Base-by-base conservation (phyloP, 2,113 vertebrate genomes). In the Lycocorax pyrrhopterus region DNA sequence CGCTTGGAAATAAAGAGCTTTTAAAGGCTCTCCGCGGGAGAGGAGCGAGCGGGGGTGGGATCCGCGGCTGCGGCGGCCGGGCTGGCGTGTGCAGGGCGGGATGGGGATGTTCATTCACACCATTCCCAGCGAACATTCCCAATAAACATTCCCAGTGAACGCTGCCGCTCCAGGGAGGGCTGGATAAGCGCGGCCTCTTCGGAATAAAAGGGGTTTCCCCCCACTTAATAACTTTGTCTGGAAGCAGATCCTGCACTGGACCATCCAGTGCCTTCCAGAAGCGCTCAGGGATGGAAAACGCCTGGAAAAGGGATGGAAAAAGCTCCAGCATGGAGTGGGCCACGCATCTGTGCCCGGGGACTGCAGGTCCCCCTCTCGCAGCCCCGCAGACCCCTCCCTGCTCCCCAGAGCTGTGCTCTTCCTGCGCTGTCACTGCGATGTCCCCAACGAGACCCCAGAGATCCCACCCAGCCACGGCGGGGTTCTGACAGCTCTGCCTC, bases 1-100 rank as follows among this genome's bases (percentile, higher is more conserved):
- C 3, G 12, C 90, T 35, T 10, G 82, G 91, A 88, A 91, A 94
- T 67, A 46, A 90, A 91, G 89, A 86, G 94, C 35, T 91, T 85
- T 87, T 23, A 77, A 71, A 89, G n/a, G 44, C 55, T 19, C 16
- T 39, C 84, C 4, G 49, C 16, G 19, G 77, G 72, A 69, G 71
- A 30, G 1, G 2, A 49, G 72, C 13, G 53, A 59, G 44, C 1
- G 23, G 29, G 43, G 5, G 33, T 2, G 1, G 60, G 90, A 78
- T 29, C 4, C 3, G 30, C 39, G 58, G 47, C 30, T 10, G 72
- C 67, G 75, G 29, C 33, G 39, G 59, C 23, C 30, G 30, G 29
- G 59, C 9, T 26, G 62, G 68, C 0, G 4, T 32, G 60, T 43
- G 84, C 47, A 2, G 32, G 64, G 85, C 41, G 37, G 27, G 44